phyloP scores from a whole-genome alignment of 1,140 invertebrate species.

The Daktulosphaira vitifoliae region DNA sequence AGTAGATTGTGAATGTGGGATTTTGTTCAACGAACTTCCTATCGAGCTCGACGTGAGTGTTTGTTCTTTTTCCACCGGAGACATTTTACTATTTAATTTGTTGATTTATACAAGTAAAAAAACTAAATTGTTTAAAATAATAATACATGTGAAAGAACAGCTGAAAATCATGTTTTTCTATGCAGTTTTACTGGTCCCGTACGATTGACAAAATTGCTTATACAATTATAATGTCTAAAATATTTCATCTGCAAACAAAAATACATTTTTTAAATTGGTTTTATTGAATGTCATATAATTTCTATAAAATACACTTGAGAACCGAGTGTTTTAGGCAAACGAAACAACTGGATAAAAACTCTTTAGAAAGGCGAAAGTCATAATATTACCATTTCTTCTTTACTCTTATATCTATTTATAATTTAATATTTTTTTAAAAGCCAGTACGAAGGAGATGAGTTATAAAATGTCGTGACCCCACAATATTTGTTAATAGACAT shows the following conservation, averaged over 20 bases:
- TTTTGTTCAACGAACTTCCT: slow-evolving; percentile 38
- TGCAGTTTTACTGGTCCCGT: background rate
- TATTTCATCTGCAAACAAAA: slow-evolving; percentile 24
- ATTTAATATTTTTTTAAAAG: too few relatives aligned
- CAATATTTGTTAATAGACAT: too few relatives aligned
- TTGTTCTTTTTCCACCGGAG: slow-evolving; percentile 28
- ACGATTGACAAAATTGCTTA: background rate
- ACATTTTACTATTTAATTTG: slow-evolving; percentile 15
- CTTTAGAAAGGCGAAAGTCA: too few relatives aligned
- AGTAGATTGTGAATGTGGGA: slow-evolving; percentile 75
- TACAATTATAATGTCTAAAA: background rate
- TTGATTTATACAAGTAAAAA: slow-evolving; percentile 10
- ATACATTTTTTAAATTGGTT: too few relatives aligned
- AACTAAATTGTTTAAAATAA: slow-evolving; percentile 4
- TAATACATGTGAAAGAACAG: background rate
- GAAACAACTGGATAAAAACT: too few relatives aligned
- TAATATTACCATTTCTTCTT: too few relatives aligned
- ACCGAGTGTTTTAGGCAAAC: background rate
- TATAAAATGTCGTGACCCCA: too few relatives aligned
- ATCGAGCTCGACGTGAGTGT: slow-evolving; percentile 25
- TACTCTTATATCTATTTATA: too few relatives aligned
- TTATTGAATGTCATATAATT: too few relatives aligned
- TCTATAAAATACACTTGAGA: background rate
- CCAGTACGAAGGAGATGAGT: too few relatives aligned
- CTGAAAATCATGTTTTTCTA: slow-evolving; percentile 24